phyloP scores from a whole-genome alignment of 2,113 vertebrate species.

The Polypterus senegalus region DNA sequence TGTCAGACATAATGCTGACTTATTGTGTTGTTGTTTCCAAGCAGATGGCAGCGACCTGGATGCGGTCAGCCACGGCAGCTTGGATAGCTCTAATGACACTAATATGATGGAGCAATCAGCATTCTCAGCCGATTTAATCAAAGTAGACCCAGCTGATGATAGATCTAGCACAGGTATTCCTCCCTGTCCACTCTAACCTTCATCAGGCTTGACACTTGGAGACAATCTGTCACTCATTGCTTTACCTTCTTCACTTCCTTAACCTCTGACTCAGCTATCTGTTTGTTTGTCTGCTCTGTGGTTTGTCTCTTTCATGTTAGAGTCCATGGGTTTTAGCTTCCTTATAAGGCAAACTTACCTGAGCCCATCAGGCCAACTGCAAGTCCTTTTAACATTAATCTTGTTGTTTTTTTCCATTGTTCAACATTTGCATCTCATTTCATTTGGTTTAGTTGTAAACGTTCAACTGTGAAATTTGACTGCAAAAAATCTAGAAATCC shows the following conservation, averaged over 20 bases:
- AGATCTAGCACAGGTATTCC: conserved; percentile 66
- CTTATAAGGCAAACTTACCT: neutral
- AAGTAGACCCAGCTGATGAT: conserved; percentile 69
- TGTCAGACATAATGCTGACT: no score
- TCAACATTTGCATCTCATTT: neutral
- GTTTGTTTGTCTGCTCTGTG: no score
- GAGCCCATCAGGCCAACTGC: no score
- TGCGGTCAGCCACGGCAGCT: conserved; percentile 69
- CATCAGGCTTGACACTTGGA: conserved; percentile 13
- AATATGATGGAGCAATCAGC: conserved; percentile 57
- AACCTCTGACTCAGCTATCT: neutral
- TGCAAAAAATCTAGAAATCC: no score
- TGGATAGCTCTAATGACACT: conserved; percentile 66
- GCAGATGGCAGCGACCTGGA: conserved; percentile 72
- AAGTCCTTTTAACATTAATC: neutral
- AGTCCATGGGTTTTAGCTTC: neutral
- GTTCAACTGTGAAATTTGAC: no score
- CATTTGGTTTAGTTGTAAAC: neutral
- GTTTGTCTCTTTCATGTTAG: conserved; percentile 10
- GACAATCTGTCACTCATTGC: conserved; percentile 6
- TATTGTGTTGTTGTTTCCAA: conserved; percentile 33
- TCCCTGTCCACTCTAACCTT: conserved; percentile 5
- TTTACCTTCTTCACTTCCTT: neutral
- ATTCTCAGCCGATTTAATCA: conserved; percentile 64
- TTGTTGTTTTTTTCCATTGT: neutral